Evolutionary conservation across 2,113 vertebrate species (phyloP), one percentile per base, ranked within the genome.

Genomic region (Muscicapa adusta): DNA sequence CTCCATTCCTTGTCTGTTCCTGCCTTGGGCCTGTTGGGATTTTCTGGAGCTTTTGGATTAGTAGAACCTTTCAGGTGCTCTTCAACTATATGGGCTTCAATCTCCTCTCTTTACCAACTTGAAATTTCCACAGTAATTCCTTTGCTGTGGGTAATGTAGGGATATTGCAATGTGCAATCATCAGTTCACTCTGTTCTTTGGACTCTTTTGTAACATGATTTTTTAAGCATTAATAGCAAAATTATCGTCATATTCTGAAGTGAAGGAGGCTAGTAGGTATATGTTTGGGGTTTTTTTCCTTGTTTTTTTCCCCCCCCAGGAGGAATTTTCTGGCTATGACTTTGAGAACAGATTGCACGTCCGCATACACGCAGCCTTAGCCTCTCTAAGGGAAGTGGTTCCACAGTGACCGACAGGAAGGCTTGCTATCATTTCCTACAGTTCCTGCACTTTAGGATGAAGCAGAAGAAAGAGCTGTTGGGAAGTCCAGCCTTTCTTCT

Each of bases 311-410:
- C 2, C 0, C 2, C 33, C 20, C 8, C 97, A 99, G 99, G 99
- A 99, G 97, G 99, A 99, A 89, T 99, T 99, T 82, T 97, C 97
- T 66, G 99, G 99, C 96, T 99, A 99, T 76, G 99, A 99, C 97
- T 99, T 99, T 97, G 99, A 99, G 96, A 99, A 99, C 98, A 98
- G 99, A 97, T 97, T 99, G 94, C 99, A 99, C 16, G 99, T 99
- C 48, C 99, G 99, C 93, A 99, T 99, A 95, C 99, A 99, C 2
- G 98, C 99, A 79, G 99, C 99, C 56, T 98, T 99, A 94, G 99
- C 99, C 48, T 99, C 99, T 56, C 93, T 99, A 84, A 98, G 98
- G 97, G 99, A 99, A 93, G 97, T 99, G 72, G 99, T 99, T 93
- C 99, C 99, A 50, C 99, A 99, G 98, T 99, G 98, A 99, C 57